Evolutionary conservation across 2,797 vertebrate genomes (phyloP), one percentile per base, ranked within the genome.

Genomic region (Coranthus polyacanthus): DNA sequence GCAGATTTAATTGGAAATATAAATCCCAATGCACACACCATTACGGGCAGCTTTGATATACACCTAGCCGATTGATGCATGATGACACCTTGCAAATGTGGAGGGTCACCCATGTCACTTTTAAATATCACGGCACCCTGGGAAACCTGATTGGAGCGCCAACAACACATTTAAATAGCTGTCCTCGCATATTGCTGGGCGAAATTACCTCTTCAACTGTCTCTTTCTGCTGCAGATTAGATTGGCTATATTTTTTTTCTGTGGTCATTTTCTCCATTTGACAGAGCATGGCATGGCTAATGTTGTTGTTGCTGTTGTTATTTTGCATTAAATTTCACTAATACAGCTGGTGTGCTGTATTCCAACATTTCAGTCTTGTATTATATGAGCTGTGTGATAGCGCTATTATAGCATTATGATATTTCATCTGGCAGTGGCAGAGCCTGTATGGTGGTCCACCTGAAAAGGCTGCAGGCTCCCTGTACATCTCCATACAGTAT

Each of bases 1-100:
- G 92, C 89, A 87, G 89, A 94, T 91, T 93, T 94, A 94, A 94
- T 94, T 93, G 94, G 92, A 94, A 94, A 93, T 94, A 93, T 93
- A 92, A 94, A 93, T 94, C 91, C 92, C 87, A 90, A 81, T 71
- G 86, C 89, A 87, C 91, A 92, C 85, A 89, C 89, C 82, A 91
- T 92, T 92, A 92, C 83, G 34, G 79, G 79, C 73, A 80, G 87
- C 88, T 87, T 90, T 93, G 89, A 92, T 91, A 88, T 89, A 90
- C 90, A 91, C 88, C 89, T 89, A 83, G 77, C 73, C 66, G 83
- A 92, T 88, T 93, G 92, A 94, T 93, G 91, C 90, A 86, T 90
- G 89, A 88, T 90, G 93, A 93, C 92, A 91, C 86, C 81, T 89
- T 38, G 84, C 88, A 92, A 93, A 93, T 91, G 92, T 84, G 88